phyloP scores from a whole-genome alignment of 2,797 vertebrate species.

The Gymnothorax reevesii region DNA sequence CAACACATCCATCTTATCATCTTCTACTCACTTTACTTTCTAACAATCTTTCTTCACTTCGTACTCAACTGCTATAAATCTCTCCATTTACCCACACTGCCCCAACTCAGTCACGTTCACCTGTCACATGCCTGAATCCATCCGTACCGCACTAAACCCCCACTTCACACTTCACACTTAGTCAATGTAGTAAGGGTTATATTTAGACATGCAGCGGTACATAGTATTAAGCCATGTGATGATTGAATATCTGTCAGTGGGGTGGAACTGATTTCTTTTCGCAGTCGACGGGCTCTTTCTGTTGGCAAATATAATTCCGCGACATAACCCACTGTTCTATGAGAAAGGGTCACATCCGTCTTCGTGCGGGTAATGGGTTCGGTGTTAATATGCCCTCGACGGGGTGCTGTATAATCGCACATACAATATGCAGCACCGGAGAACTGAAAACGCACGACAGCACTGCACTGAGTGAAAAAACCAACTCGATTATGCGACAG shows the following conservation, averaged over 20 bases:
- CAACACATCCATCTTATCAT: no score
- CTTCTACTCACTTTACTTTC: not conserved
- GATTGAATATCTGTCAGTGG: not conserved
- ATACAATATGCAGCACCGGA: not conserved
- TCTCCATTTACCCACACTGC: not conserved
- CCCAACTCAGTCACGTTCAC: not conserved
- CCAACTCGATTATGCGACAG: not conserved
- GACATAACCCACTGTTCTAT: slow-evolving; percentile 15
- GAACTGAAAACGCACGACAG: not conserved
- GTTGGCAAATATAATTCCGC: not conserved
- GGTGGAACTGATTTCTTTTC: not conserved
- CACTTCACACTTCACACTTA: not conserved
- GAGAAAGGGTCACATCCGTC: not conserved
- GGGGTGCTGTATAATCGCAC: not conserved
- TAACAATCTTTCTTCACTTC: not conserved
- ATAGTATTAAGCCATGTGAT: not conserved
- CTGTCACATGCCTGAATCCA: not conserved
- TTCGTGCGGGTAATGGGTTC: not conserved
- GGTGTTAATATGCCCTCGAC: not conserved
- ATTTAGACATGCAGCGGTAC: not conserved
- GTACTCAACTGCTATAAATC: not conserved
- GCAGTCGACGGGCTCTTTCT: not conserved
- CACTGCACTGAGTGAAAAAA: not conserved
- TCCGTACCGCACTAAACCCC: not conserved
- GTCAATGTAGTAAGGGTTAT: not conserved